These are phyloP conservation scores for Aspiorhynchus laticeps DNA, from an alignment of 2,113 vertebrate genomes.

Conservation along the genomic window DNA sequence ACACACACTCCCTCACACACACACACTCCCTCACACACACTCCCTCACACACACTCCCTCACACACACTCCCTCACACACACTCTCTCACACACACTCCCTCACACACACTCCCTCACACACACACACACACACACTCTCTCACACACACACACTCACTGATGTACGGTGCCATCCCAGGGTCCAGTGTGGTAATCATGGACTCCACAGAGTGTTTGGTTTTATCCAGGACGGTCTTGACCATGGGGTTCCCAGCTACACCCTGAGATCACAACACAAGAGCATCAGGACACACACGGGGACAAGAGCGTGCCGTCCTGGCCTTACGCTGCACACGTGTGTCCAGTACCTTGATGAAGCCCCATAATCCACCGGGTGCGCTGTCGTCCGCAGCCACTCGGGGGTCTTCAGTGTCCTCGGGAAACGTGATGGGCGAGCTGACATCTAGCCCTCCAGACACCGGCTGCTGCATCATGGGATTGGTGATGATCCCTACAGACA, in stretches of 20 bases:
- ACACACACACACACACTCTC: background rate
- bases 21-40: too few relatives aligned
- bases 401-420: conserved; percentile 90
- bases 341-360: conserved; percentile 89
- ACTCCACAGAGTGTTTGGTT: conserved; percentile 95
- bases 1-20: too few relatives aligned
- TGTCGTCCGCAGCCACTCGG: conserved; percentile 57
- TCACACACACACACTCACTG: conserved; percentile 85
- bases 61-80: too few relatives aligned
- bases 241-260: conserved; percentile 90
- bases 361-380: conserved; percentile 85
- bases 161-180: conserved; percentile 98
- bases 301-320: too few relatives aligned
- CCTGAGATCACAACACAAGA: conserved; percentile 73
- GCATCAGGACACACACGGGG: background rate
- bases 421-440: conserved; percentile 90
- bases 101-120: too few relatives aligned
- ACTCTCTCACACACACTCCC: too few relatives aligned
- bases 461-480: conserved; percentile 83
- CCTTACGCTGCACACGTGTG: background rate
- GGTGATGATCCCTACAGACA: conserved; percentile 74
- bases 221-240: conserved; percentile 94
- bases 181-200: conserved; percentile 97
- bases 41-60: too few relatives aligned
- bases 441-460: conserved; percentile 68